Base-by-base conservation (phyloP, 2,888 invertebrate genomes). In the Keiferia lycopersicella region DNA sequence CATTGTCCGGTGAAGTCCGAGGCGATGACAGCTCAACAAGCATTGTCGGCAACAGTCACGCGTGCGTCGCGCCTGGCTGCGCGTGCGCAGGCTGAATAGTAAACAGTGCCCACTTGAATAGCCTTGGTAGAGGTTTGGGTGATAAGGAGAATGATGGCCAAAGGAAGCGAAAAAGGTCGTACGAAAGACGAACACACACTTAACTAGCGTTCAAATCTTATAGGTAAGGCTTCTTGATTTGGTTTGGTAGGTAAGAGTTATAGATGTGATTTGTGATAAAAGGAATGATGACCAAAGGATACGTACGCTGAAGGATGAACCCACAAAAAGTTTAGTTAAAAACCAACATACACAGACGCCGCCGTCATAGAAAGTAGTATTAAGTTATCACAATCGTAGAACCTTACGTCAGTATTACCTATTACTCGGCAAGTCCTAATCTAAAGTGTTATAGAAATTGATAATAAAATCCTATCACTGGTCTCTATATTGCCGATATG, bases 361-460 rank as follows among this genome's bases (percentile, higher is more conserved):
- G 30, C 30, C 30, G 30, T 2, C 30, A 6, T 30, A 4, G 30
- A 30, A 30, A 30, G 30, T 4, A 30, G 30, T 30, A 30, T n/a
- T n/a, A n/a, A n/a, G n/a, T n/a, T n/a, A n/a, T n/a, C n/a, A n/a
- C n/a, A n/a, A n/a, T 12, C 41, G 45, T 45, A n/a, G 6, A 3
- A 45, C 16, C 45, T 45, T n/a, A 45, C n/a, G n/a, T 45, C 3
- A 16, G 16, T 45, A n/a, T n/a, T 45, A n/a, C n/a, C n/a, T n/a
- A n/a, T 45, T 16, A 14, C 14, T 0, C 1, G 8, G 11, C 45
- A 16, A 45, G 45, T 45, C 45, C 4, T 45, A n/a, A 45, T 16
- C 45, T 45, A 45, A 45, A 45, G 45, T 45, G 16, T 45, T 45
- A 16, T 45, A 16, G 45, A 45, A 16, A 45, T 45, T 56, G 56